These are phyloP conservation scores for Hexactinellida sp. DNA, from an alignment of 37 sponge, comb jelly and placozoan species.

Conservation along the genomic window DNA sequence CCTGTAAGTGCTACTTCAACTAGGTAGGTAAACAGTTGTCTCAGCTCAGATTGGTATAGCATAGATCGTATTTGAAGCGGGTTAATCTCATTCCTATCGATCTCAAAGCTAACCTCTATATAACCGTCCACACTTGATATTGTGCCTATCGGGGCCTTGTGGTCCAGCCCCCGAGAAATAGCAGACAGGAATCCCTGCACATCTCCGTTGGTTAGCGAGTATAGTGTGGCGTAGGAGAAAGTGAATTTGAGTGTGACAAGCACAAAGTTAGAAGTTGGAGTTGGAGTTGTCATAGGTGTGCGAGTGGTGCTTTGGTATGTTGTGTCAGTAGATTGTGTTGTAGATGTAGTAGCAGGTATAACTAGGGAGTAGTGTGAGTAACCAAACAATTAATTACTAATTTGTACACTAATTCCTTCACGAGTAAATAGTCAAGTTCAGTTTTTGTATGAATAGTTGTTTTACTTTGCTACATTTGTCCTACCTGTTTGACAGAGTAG, in stretches of 20 bases:
- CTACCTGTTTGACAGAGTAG: neutral
- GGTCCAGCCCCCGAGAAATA: neutral
- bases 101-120: neutral
- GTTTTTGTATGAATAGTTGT: neutral
- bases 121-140: neutral
- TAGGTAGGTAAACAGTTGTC: neutral
- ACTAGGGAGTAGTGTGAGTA: neutral
- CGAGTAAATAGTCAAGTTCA: neutral
- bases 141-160: neutral
- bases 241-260: neutral
- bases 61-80: neutral
- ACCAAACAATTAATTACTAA: neutral
- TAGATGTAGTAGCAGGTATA: neutral
- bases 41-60: neutral
- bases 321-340: neutral
- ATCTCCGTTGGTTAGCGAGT: neutral
- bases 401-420: too few species aligned
- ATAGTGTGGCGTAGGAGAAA: neutral
- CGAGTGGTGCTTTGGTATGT: neutral
- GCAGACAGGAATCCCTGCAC: neutral
- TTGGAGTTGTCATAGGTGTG: neutral
- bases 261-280: neutral
- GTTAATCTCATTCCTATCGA: neutral
- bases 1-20: neutral
- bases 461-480: neutral